Conservation (phyloP, 2,113 vertebrate species). For the Clarias batrachus region DNA sequence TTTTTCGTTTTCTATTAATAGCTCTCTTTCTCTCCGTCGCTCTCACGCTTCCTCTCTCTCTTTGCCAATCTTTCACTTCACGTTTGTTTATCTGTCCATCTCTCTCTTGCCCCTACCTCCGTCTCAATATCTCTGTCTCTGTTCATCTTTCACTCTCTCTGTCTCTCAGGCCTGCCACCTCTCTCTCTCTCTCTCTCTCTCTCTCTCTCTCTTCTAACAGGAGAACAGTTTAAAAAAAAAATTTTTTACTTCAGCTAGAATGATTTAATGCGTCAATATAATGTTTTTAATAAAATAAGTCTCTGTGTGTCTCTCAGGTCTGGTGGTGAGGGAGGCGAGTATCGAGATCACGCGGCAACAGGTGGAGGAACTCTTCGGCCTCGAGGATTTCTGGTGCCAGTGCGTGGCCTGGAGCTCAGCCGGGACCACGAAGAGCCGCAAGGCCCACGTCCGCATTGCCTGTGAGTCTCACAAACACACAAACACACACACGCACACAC, state of each 20-base stretch:
- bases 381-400: constrained; percentile 98
- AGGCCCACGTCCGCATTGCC: constrained; percentile 94
- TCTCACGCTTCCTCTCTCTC: background rate
- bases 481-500: constrained; percentile 9
- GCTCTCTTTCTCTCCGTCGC: background rate
- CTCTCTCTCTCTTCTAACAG: background rate
- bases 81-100: background rate
- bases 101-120: background rate
- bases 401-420: constrained; percentile 98
- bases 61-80: background rate
- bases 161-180: background rate
- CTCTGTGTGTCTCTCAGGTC: constrained; percentile 72
- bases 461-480: constrained; percentile 79
- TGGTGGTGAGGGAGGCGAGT: constrained; percentile 95
- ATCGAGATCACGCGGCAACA: constrained; percentile 97
- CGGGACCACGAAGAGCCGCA: constrained; percentile 95
- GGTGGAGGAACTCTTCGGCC: constrained; percentile 94
- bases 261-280: background rate
- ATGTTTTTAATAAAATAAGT: background rate
- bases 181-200: background rate
- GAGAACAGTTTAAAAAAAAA: too few species aligned
- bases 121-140: background rate
- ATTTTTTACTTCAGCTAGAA: background rate
- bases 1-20: too few species aligned
- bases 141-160: background rate